Conservation (phyloP, 2,888 invertebrate genomes). For the Eupithecia subumbrata region DNA sequence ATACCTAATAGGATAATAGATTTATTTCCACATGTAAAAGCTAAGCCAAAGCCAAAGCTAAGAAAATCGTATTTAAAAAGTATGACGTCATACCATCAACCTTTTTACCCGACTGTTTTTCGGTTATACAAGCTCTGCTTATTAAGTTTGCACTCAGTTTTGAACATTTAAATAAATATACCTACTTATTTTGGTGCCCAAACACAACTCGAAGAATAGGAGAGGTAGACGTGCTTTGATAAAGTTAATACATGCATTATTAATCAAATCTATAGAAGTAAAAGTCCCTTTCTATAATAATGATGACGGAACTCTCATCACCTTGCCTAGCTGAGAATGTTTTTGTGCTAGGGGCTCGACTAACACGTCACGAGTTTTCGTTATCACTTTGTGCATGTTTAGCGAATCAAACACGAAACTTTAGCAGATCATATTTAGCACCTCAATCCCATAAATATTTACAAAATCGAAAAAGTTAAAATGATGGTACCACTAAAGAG, state of each 20-base stretch:
- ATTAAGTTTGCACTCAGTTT: too few species aligned
- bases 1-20: too few species aligned
- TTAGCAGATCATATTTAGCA: slow-evolving; percentile 3
- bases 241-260: background rate
- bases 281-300: background rate
- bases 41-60: too few species aligned
- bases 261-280: background rate
- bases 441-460: background rate
- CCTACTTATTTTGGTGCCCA: background rate
- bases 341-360: slow-evolving; percentile 11
- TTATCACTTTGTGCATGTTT: slow-evolving; percentile 16
- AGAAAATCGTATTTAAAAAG: too few species aligned
- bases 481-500: too few species aligned
- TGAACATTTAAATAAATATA: background rate
- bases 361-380: slow-evolving; percentile 20
- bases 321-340: background rate
- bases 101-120: too few species aligned
- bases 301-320: background rate
- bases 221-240: background rate
- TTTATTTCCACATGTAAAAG: too few species aligned
- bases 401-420: background rate
- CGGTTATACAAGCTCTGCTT: too few species aligned
- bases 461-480: background rate
- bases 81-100: too few species aligned
- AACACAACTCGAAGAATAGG: background rate